phyloP scores from a whole-genome alignment of 2,888 invertebrate genomes.

The Limnephilus marmoratus region DNA sequence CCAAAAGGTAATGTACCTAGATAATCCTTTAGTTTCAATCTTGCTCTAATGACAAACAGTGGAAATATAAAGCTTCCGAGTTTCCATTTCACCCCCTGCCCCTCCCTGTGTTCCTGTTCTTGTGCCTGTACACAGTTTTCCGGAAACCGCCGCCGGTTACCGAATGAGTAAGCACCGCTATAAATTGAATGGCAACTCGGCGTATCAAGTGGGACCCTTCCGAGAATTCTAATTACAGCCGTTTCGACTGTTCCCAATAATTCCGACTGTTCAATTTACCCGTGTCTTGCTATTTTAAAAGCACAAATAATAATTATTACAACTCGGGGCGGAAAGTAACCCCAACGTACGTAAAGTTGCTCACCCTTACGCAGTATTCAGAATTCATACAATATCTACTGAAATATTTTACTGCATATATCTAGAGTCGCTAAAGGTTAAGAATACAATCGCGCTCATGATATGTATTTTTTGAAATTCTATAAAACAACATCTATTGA shows the following conservation, averaged over 20 bases:
- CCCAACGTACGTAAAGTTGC: neutral
- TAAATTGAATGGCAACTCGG: slow-evolving; percentile 43
- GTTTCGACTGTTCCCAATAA: neutral
- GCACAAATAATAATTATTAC: neutral
- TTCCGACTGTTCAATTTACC: slow-evolving; percentile 31
- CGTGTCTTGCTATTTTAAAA: neutral
- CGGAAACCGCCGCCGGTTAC: neutral
- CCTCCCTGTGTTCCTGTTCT: neutral
- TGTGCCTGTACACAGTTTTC: neutral
- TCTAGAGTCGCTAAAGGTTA: too few species aligned
- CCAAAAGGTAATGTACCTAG: neutral
- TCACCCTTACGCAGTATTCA: neutral
- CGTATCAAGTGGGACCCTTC: slow-evolving; percentile 32
- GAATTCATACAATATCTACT: neutral
- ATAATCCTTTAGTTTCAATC: neutral
- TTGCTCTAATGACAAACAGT: neutral
- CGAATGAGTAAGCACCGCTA: slow-evolving; percentile 34
- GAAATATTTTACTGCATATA: neutral
- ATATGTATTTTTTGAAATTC: too few species aligned
- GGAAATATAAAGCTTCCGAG: neutral
- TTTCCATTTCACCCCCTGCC: neutral
- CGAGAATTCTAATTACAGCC: slow-evolving; percentile 33
- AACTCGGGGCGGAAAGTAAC: neutral
- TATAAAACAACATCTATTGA: neutral
- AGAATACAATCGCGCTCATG: too few species aligned